Conservation (phyloP, 2,888 invertebrate species). For the Cryptops parisi region DNA sequence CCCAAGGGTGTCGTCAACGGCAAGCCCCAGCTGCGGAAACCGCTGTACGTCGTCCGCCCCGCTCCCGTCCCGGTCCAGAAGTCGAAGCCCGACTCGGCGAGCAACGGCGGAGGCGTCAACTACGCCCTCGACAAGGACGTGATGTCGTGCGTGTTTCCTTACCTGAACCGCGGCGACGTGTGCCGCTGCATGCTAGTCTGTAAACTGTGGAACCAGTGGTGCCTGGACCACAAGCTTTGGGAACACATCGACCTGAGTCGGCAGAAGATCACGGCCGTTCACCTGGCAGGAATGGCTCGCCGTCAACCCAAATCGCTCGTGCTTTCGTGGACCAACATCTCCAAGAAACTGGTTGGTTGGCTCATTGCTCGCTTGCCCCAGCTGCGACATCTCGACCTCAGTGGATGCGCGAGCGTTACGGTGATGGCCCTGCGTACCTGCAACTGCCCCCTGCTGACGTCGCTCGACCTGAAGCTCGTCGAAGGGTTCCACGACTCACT, state of each 20-base stretch:
- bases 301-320: constrained; percentile 73
- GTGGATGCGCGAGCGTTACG: constrained; percentile 50
- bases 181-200: constrained; percentile 55
- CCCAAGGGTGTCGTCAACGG: constrained; percentile 1
- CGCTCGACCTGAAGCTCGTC: constrained; percentile 70
- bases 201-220: constrained; percentile 73
- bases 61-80: constrained; percentile 19
- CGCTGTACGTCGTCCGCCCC: constrained; percentile 24
- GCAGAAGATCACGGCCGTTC: constrained; percentile 42
- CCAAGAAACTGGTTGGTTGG: constrained; percentile 80
- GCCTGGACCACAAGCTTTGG: constrained; percentile 73
- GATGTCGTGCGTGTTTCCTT: constrained; percentile 34
- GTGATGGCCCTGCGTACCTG: constrained; percentile 66
- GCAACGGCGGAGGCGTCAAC: constrained; percentile 16
- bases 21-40: constrained; percentile 20
- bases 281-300: constrained; percentile 67
- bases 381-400: constrained; percentile 61
- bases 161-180: constrained; percentile 38
- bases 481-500: constrained; percentile 70
- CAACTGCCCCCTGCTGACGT: constrained; percentile 57
- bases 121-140: constrained; percentile 26
- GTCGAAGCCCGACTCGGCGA: constrained; percentile 13
- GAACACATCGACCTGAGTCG: constrained; percentile 60
- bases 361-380: constrained; percentile 72
- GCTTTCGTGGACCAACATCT: constrained; percentile 76